Evolutionary conservation across 2,113 vertebrate genomes (phyloP).

Genomic region (Eulacestoma nigropectus): DNA sequence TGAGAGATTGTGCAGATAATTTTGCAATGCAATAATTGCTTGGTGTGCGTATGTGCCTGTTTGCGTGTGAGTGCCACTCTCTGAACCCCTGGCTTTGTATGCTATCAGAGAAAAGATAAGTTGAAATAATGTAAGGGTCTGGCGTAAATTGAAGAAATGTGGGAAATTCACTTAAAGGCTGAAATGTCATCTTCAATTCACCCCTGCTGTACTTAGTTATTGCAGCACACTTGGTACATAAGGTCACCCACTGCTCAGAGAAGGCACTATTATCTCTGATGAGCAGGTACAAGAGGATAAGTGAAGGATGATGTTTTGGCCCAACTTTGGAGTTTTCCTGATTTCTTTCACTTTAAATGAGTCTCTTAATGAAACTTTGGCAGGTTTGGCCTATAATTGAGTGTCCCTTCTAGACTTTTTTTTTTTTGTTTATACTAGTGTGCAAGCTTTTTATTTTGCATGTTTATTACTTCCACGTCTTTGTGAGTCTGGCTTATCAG

Average conservation of each 20-base stretch:
- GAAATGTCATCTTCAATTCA: slow-evolving; percentile 57
- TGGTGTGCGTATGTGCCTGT: not conserved
- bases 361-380: not conserved
- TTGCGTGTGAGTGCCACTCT: not conserved
- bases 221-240: slow-evolving; percentile 33
- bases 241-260: slow-evolving; percentile 40
- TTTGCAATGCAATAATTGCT: not conserved
- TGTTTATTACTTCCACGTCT: not conserved
- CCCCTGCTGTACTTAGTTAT: slow-evolving; percentile 48
- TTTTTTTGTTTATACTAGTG: not conserved
- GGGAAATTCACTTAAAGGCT: slow-evolving; percentile 50
- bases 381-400: not conserved
- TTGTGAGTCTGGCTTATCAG: not conserved
- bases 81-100: not conserved
- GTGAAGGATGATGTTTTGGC: not conserved
- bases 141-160: slow-evolving; percentile 5
- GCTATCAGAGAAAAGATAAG: not conserved
- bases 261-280: slow-evolving; percentile 10
- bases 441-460: not conserved
- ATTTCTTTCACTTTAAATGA: not conserved
- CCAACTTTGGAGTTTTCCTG: not conserved
- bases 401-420: not conserved
- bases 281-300: not conserved
- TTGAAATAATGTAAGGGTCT: slow-evolving; percentile 7
- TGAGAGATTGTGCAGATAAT: not conserved